Evolutionary conservation across 30 jellyfish, hydroid and myxozoan genomes (phyloP).

Genomic region (Cassiopea andromeda): DNA sequence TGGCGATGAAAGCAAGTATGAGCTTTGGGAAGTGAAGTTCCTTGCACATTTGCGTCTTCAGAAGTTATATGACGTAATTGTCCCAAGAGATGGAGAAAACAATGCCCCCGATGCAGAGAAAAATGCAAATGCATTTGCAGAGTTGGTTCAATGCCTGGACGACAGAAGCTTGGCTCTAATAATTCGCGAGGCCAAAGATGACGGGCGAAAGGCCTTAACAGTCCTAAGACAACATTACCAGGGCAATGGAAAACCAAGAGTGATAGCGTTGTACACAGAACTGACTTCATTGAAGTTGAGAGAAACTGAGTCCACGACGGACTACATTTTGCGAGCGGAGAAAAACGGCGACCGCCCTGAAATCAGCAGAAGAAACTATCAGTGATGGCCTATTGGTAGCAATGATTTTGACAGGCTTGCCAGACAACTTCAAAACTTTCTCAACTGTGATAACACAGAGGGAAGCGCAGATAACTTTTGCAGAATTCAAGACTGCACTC

Average conservation of each 20-base stretch:
- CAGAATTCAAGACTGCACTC: not conserved
- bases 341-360: not conserved
- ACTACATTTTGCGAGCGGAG: slow-evolving; percentile 1
- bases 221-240: slow-evolving; percentile 6
- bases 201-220: slow-evolving; percentile 13
- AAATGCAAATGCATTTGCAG: slow-evolving; percentile 8
- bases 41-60: slow-evolving; percentile 12
- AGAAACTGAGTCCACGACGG: slow-evolving; percentile 25
- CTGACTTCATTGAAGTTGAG: slow-evolving; percentile 8
- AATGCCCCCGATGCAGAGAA: not conserved
- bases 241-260: slow-evolving; percentile 5
- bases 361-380: not conserved
- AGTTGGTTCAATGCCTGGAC: slow-evolving; percentile 11
- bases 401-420: not conserved
- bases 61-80: not conserved
- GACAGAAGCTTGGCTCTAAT: not conserved
- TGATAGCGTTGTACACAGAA: not conserved
- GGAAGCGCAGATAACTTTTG: not conserved
- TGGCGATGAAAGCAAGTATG: slow-evolving; percentile 45
- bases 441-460: not conserved
- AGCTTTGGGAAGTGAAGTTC: slow-evolving; percentile 47
- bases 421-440: not conserved
- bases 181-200: slow-evolving; percentile 3
- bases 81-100: slow-evolving; percentile 6
- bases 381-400: not conserved